phyloP scores from a whole-genome alignment of 1,140 invertebrate species.

The Cydia amplana region DNA sequence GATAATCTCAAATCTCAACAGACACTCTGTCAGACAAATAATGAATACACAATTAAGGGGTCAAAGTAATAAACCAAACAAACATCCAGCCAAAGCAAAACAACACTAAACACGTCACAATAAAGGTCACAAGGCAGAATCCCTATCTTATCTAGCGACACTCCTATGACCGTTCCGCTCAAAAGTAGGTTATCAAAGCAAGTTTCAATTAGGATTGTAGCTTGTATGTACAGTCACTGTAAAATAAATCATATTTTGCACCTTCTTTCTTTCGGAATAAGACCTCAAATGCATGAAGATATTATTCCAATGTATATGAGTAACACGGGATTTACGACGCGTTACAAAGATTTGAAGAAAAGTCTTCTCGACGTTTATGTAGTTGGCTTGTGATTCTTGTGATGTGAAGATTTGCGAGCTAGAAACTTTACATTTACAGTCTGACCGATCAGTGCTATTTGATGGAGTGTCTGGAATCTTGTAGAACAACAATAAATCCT shows the following conservation, averaged over 20 bases:
- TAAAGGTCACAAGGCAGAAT: not conserved
- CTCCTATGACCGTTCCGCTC: slow-evolving; percentile 21
- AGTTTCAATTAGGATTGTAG: slow-evolving; percentile 24
- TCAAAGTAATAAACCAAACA: slow-evolving; percentile 15
- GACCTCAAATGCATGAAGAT: not conserved
- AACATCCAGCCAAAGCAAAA: not conserved
- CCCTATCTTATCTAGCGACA: slow-evolving; percentile 22
- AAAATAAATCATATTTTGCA: not conserved
- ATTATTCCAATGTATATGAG: not conserved
- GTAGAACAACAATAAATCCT: not conserved
- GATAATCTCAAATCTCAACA: slow-evolving; percentile 18
- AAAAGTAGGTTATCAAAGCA: slow-evolving; percentile 30
- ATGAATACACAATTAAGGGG: slow-evolving; percentile 16
- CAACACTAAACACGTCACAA: not conserved
- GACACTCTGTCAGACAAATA: slow-evolving; percentile 26
- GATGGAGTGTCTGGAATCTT: not conserved
- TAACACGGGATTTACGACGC: not conserved
- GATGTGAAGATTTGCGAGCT: slow-evolving; percentile 5
- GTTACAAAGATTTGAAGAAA: slow-evolving; percentile 5
- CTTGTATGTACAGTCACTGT: not conserved
- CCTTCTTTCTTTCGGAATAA: not conserved
- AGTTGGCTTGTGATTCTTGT: not conserved
- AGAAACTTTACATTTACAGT: not conserved
- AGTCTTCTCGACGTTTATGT: not conserved
- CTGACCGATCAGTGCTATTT: not conserved